Evolutionary conservation across 1,140 invertebrate species (phyloP), one percentile per base, ranked within the genome.

Genomic region (Aphelinus atriplicis): DNA sequence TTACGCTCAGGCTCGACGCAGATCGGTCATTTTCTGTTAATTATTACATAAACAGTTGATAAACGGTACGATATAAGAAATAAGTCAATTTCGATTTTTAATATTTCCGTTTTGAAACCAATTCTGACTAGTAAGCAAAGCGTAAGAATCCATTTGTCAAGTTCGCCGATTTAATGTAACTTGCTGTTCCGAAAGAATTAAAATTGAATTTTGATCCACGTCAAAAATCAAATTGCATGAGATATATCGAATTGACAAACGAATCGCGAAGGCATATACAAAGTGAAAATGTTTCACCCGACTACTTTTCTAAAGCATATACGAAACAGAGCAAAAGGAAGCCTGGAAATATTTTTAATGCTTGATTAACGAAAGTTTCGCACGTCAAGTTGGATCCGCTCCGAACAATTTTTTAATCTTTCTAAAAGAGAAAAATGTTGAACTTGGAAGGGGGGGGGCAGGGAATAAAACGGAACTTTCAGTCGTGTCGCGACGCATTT

Each of bases 61-160:
- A 66, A 61, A 60, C 48, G 47, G 61, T 50, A 71, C 43, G n/a
- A 66, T n/a, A 78, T 76, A 75, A 77, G 71, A 78, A 80, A 69
- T 81, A 78, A 80, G 71, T 82, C 80, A 78, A 78, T 73, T 76
- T 73, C 77, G 63, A 64, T 74, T 77, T 70, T 78, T 83, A 78
- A 77, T 81, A 81, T 76, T 75, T 80, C 77, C 67, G 80, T 80
- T 81, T 75, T 71, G 80, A 82, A 85, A 84, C 84, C 84, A 86
- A 88, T 87, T 87, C 84, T 87, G 85, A 88, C 86, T 87, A 88
- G 83, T 83, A 87, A 87, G 86, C 85, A 81, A 86, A 85, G 85
- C 81, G 79, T 79, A 82, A 81, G 78, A 63, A 73, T 77, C 75
- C 73, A 64, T 77, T 58, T 71, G 55, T 78, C 71, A 67, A 74